Percentiles rank a stretch among this genome's conserved stretches.
Evolutionary conservation across 2,113 vertebrate genomes (phyloP).

Genomic region (Tretioscincus oriximinensis): DNA sequence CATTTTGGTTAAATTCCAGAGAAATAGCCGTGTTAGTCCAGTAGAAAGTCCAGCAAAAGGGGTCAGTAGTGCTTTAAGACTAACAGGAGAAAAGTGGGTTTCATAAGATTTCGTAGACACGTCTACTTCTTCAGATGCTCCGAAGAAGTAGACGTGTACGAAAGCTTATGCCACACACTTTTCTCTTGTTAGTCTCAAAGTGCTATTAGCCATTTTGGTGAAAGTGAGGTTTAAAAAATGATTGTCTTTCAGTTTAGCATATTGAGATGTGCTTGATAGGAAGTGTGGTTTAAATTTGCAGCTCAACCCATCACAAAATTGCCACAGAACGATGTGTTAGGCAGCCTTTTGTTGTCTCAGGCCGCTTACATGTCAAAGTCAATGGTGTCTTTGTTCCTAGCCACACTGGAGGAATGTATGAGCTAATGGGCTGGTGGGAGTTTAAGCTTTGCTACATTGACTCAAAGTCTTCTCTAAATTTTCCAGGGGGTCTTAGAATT

Average conservation of each 20-base stretch:
- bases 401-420: constrained; percentile 79
- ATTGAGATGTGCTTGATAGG: constrained; percentile 3
- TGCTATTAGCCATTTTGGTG: too few species aligned
- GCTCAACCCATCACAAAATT: constrained; percentile 44
- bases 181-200: too few species aligned
- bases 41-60: too few species aligned
- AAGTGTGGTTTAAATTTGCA: constrained; percentile 43
- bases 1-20: too few species aligned
- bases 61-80: too few species aligned
- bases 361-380: constrained; percentile 77
- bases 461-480: constrained; percentile 45
- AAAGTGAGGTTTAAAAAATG: constrained; percentile 16
- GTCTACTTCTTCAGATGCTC: too few species aligned
- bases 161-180: too few species aligned
- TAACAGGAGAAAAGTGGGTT: too few species aligned
- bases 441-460: constrained; percentile 64
- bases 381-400: constrained; percentile 84
- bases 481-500: constrained; percentile 60
- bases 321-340: constrained; percentile 57
- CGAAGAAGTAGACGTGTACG: too few species aligned
- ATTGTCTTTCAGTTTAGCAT: background rate
- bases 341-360: constrained; percentile 50
- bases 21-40: too few species aligned
- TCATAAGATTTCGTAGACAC: too few species aligned
- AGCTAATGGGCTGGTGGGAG: constrained; percentile 83